Evolutionary conservation across 2,113 vertebrate genomes (phyloP), one percentile per base, ranked within the genome.

Genomic region (Redunca redunca): DNA sequence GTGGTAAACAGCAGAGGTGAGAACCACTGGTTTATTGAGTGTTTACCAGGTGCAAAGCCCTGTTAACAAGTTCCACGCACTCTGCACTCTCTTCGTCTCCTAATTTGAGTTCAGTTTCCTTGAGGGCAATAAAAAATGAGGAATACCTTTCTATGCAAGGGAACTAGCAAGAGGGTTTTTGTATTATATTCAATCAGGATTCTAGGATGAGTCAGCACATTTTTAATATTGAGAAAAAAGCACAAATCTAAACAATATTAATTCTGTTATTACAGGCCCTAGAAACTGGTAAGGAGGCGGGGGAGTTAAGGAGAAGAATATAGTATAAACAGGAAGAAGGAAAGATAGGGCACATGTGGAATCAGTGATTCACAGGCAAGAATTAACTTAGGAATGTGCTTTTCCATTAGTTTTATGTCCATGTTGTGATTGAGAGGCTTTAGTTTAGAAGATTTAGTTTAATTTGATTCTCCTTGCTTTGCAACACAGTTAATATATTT

Each of bases 161-260:
- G 16, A 60, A 5, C 7, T 52, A 88, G n/a, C 81, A 82, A 53
- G 57, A 78, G 12, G 11, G 50, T 62, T 77, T 82, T 60, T 57
- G 21, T 36, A 90, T 74, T 93, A 28, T 30, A n/a, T n/a, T 60
- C 3, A 96, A 30, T 84, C 26, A 92, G 21, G 28, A 81, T 71
- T 91, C 53, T 26, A 16, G 43, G 17, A 36, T 33, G 26, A 33
- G 28, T 48, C n/a, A 86, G 16, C 3, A 36, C 28, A 82, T 71
- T 86, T 96, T 91, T 84, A 90, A 64, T 83, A 43, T 83, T 82
- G 40, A 96, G 57, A 96, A 92, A 74, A 92, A 92, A 90, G 26
- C 71, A 19, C 28, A 84, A 92, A 19, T 28, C 62, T 87, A 55
- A 88, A 26, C 14, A 83, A 12, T 53, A n/a, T 25, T 81, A 91